Conservation (phyloP, 2,113 vertebrate species). For the Mola mola region DNA sequence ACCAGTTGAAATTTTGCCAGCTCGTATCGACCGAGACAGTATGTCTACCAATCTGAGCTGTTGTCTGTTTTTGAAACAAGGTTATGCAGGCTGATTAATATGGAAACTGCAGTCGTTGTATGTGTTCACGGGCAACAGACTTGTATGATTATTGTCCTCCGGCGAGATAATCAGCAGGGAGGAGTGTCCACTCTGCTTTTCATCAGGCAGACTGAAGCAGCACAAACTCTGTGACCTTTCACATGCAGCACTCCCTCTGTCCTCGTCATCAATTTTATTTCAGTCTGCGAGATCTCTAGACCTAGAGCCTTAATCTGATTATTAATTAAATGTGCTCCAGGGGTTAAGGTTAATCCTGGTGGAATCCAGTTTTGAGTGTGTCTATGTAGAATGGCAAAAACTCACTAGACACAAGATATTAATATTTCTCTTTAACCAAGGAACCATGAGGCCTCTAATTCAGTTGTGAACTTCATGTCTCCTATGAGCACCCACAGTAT, state of each 20-base stretch:
- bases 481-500: no score
- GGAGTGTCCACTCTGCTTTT: slow-evolving; percentile 26
- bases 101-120: slow-evolving; percentile 7
- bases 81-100: slow-evolving; percentile 2
- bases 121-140: slow-evolving; percentile 19
- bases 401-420: no score
- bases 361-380: not conserved
- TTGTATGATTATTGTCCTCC: slow-evolving; percentile 10
- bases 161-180: slow-evolving; percentile 38
- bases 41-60: not conserved
- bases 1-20: no score
- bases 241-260: not conserved
- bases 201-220: slow-evolving; percentile 3
- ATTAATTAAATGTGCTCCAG: slow-evolving; percentile 31
- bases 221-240: slow-evolving; percentile 3
- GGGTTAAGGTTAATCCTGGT: slow-evolving; percentile 14
- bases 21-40: no score
- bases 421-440: no score
- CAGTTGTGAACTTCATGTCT: no score
- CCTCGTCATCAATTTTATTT: slow-evolving; percentile 30
- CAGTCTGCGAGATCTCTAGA: slow-evolving; percentile 20
- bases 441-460: no score
- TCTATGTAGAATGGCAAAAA: not conserved
- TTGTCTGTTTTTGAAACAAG: slow-evolving; percentile 17
- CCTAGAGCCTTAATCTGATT: slow-evolving; percentile 36